Conservation (phyloP, 1,140 invertebrate genomes). For the Oscheius sp. region DNA sequence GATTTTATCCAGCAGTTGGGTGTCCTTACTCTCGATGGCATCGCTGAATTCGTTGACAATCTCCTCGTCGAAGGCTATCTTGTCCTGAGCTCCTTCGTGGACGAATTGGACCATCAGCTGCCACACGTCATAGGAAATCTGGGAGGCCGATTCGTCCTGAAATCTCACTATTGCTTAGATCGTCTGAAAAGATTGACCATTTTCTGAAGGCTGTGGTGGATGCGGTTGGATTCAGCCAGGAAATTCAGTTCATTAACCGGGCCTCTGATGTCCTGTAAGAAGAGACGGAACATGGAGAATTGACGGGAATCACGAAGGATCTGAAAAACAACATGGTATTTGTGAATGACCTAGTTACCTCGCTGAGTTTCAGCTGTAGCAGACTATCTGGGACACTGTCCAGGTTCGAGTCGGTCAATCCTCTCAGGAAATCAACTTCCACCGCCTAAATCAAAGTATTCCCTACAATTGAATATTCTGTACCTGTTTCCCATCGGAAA, state of each 20-base stretch:
- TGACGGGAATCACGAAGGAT: constrained; percentile 36
- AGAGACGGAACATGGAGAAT: constrained; percentile 39
- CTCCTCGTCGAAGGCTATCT: constrained; percentile 25
- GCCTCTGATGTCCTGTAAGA: constrained; percentile 35
- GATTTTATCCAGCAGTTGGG: constrained; percentile 18
- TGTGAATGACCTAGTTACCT: no score
- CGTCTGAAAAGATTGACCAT: constrained; percentile 17
- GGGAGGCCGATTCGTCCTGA: constrained; percentile 16
- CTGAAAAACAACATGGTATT: constrained; percentile 5
- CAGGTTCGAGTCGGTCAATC: constrained; percentile 16
- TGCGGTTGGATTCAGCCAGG: constrained; percentile 31
- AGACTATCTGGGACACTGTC: constrained; percentile 37
- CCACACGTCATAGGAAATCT: constrained; percentile 34
- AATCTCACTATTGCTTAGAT: constrained; percentile 3
- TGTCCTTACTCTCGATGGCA: constrained; percentile 32
- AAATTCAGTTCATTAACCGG: constrained; percentile 42
- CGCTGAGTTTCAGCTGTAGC: constrained; percentile 39
- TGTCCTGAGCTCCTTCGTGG: constrained; percentile 28
- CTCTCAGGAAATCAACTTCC: constrained; percentile 22
- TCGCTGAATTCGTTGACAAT: constrained; percentile 26
- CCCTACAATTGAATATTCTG: no score
- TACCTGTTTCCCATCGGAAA: no score
- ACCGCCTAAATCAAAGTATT: constrained; percentile 18
- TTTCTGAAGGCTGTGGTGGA: constrained; percentile 39
- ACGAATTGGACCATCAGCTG: constrained; percentile 29